Conservation (phyloP, 2,797 vertebrate species). For the Cebuella pygmaea region DNA sequence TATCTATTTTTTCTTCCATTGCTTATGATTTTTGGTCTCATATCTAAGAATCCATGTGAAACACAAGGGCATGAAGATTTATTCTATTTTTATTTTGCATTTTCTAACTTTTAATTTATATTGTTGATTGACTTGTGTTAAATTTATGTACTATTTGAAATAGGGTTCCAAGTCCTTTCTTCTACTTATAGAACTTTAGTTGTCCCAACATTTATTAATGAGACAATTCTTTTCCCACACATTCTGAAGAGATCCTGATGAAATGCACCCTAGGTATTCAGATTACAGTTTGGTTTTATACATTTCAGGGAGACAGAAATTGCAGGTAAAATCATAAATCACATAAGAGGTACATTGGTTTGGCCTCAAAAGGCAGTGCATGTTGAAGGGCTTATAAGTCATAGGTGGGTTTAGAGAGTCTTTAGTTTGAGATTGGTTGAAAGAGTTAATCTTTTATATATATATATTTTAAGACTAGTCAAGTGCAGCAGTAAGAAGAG, state of each 20-base stretch:
- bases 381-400: too few species aligned
- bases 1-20: neutral
- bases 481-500: too few species aligned
- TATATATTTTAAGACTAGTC: too few species aligned
- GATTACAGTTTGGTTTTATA: too few species aligned
- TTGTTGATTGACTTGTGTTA: neutral
- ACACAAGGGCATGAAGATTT: neutral
- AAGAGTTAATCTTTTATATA: too few species aligned
- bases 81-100: neutral
- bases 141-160: neutral
- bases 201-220: neutral
- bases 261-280: too few species aligned
- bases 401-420: too few species aligned
- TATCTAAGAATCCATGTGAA: neutral
- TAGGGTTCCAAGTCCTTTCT: neutral
- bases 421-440: too few species aligned
- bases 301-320: neutral
- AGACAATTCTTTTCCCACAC: neutral
- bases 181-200: neutral
- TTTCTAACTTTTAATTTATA: neutral
- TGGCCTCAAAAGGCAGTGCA: too few species aligned
- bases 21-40: neutral
- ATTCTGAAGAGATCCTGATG: too few species aligned
- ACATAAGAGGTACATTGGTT: too few species aligned
- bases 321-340: neutral